Percentiles rank a stretch among this genome's conserved stretches.
Conservation (phyloP, 1,140 invertebrate species). For the Eurosta solidaginis region DNA sequence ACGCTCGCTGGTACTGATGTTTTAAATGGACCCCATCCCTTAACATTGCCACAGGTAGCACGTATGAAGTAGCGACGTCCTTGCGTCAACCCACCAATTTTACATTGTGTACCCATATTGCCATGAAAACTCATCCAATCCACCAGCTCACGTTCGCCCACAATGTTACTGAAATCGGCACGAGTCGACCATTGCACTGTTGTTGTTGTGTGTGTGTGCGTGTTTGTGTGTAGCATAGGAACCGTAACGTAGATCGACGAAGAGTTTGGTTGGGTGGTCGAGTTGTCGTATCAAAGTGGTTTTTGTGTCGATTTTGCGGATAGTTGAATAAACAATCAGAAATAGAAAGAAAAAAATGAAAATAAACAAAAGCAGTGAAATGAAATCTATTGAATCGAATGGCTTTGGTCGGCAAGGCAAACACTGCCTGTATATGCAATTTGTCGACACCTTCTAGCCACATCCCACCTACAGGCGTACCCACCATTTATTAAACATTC, state of each 20-base stretch:
- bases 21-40: conserved; percentile 82
- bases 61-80: conserved; percentile 87
- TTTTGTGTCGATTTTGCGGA: not conserved
- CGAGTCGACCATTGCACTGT: conserved; percentile 85
- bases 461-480: no score
- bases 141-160: conserved; percentile 77
- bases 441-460: not conserved
- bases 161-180: conserved; percentile 78
- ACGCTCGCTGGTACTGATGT: conserved; percentile 78
- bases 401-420: not conserved
- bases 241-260: not conserved
- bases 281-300: no score
- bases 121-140: conserved; percentile 67
- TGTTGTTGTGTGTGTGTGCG: no score
- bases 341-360: not conserved
- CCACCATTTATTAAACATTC: not conserved
- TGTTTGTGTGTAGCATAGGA: no score
- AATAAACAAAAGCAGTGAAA: not conserved
- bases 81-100: conserved; percentile 76
- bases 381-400: conserved; percentile 34
- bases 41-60: conserved; percentile 85
- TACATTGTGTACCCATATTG: conserved; percentile 66
- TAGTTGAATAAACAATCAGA: not conserved
- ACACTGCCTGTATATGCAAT: not conserved
- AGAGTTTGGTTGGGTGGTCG: no score